Conservation (phyloP, 2,888 invertebrate species). For the Arctia plantaginis region DNA sequence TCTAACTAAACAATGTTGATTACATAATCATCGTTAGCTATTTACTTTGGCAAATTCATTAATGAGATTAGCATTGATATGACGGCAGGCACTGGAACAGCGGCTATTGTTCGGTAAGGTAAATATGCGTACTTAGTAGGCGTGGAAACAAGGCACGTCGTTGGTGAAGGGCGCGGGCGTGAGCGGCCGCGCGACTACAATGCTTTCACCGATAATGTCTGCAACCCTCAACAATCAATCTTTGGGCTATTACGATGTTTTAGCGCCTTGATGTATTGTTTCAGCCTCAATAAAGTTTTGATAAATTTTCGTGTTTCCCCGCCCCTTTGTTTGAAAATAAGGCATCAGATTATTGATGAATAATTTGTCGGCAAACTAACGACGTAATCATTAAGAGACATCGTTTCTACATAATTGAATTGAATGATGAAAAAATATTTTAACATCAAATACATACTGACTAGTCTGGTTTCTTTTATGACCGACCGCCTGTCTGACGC, state of each 20-base stretch:
- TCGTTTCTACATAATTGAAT: constrained; percentile 26
- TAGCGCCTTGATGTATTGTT: constrained; percentile 86
- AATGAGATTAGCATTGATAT: constrained; percentile 64
- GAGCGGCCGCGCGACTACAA: constrained; percentile 64
- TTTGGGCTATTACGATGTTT: constrained; percentile 84
- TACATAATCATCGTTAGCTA: constrained; percentile 23
- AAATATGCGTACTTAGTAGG: constrained; percentile 51
- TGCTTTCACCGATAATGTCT: constrained; percentile 73
- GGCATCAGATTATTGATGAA: constrained; percentile 81
- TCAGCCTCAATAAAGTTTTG: constrained; percentile 86
- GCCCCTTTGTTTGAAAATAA: constrained; percentile 78
- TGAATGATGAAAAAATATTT: too few relatives aligned
- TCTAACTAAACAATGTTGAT: constrained; percentile 31
- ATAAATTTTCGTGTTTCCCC: constrained; percentile 82
- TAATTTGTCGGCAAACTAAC: constrained; percentile 78
- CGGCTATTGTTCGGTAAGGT: constrained; percentile 68
- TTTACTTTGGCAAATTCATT: constrained; percentile 50
- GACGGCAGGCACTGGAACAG: constrained; percentile 49
- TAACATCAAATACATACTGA: too few relatives aligned
- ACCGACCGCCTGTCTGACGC: too few relatives aligned
- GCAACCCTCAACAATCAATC: constrained; percentile 82
- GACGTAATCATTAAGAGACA: constrained; percentile 72
- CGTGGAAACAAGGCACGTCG: constrained; percentile 16
- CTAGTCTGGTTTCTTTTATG: too few relatives aligned
- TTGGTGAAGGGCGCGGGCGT: constrained; percentile 33